phyloP scores from a whole-genome alignment of 2,797 vertebrate species.

The Perodicticus potto region DNA sequence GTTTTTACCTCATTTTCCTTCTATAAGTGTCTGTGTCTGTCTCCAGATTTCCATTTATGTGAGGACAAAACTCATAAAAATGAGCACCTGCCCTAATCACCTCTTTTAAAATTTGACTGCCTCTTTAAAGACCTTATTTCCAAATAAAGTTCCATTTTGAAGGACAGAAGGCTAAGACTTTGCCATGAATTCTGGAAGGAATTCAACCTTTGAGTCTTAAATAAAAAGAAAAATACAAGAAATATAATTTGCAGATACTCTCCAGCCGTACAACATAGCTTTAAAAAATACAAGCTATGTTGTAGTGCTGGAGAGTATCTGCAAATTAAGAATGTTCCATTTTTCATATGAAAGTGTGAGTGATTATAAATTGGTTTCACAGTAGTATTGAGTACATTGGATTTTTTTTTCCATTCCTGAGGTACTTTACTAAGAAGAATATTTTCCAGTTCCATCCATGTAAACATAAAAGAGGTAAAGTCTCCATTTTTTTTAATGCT shows the following conservation, averaged over 20 bases:
- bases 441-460: too few species aligned
- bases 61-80: fast-evolving
- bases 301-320: background rate
- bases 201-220: background rate
- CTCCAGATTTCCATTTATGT: background rate
- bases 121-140: background rate
- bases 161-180: too few species aligned
- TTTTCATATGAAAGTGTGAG: too few species aligned
- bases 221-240: background rate
- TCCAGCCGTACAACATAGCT: too few species aligned
- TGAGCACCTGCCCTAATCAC: too few species aligned
- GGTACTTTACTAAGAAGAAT: too few species aligned
- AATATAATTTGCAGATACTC: background rate
- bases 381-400: too few species aligned
- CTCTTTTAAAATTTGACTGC: too few species aligned
- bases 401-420: too few species aligned
- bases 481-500: too few species aligned
- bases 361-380: too few species aligned
- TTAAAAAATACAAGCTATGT: background rate
- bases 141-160: background rate
- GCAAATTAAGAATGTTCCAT: background rate
- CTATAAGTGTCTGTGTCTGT: background rate
- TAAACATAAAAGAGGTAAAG: too few species aligned
- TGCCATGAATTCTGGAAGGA: background rate
- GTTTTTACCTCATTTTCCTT: background rate